phyloP scores from a whole-genome alignment of 2,888 invertebrate genomes.

The Capitulum mitella region DNA sequence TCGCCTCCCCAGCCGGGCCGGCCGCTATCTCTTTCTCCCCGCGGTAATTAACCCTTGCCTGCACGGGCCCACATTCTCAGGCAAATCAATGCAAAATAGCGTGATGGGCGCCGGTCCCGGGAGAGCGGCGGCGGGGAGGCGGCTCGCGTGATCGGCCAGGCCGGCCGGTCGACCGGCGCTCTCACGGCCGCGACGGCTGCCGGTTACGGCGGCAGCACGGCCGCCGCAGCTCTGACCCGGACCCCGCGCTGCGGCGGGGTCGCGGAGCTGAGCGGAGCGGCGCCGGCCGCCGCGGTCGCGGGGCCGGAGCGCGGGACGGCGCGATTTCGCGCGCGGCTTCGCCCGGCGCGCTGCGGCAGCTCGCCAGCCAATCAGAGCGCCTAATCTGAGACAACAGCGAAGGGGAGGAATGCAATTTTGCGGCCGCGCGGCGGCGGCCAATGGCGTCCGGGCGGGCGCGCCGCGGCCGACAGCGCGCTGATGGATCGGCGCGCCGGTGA shows the following conservation, averaged over 20 bases:
- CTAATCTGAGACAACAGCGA: slow-evolving; percentile 13
- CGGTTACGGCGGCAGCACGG: no score
- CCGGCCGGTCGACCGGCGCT: no score
- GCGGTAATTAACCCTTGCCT: slow-evolving; percentile 19
- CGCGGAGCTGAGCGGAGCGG: no score
- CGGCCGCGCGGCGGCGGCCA: slow-evolving; percentile 2
- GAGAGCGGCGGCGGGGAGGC: background rate
- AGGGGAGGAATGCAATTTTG: slow-evolving; percentile 25
- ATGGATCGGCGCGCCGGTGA: background rate
- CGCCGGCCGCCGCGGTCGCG: background rate
- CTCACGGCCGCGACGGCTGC: no score
- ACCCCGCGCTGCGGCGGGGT: no score
- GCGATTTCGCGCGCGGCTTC: background rate
- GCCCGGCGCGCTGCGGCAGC: background rate
- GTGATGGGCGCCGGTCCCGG: background rate
- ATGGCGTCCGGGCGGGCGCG: background rate
- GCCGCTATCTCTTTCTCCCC: slow-evolving; percentile 5
- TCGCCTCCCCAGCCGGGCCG: background rate
- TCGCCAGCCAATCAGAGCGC: background rate
- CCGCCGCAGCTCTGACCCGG: no score
- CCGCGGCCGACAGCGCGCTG: background rate
- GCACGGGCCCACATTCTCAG: slow-evolving; percentile 4
- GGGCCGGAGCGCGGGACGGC: background rate
- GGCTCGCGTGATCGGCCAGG: no score
- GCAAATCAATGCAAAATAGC: slow-evolving; percentile 23